Base-by-base conservation (phyloP, 2,888 invertebrate genomes). In the Mycogona germanica region DNA sequence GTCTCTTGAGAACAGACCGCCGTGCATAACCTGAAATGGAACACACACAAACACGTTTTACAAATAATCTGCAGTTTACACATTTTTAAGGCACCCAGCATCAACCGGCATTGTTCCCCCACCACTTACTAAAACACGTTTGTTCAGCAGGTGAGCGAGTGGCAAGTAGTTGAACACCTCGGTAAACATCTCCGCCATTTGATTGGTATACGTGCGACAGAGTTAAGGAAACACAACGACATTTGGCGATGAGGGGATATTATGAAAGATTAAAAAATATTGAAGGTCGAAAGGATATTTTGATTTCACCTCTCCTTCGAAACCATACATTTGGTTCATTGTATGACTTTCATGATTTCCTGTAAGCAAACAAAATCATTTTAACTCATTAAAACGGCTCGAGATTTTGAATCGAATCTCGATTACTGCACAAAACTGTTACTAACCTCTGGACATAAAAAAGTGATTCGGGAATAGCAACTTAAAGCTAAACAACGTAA, bases 311-410 rank as follows among this genome's bases (percentile, higher is more conserved):
- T 98, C 98, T 1, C 97, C 98, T 59, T 93, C 88, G 75, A 98
- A 98, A 1, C 98, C 98, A 71, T 99, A 99, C 88, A 98, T 95
- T 72, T 93, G 88, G 73, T 98, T 99, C 97, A 98, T 98, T 57
- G 87, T 92, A 44, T 84, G 79, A 62, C 93, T 93, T 69, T 98
- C 97, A 68, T 98, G 97, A 73, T 98, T 98, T n/a, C 96, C 92
- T 91, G 69, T 1, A 65, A 57, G 25, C 51, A 41, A 54, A 54
- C 29, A 25, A 47, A 23, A n/a, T 44, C 23, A 5, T 42, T 55
- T 17, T 55, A 35, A 38, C 41, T 23, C 17, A 45, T 14, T 35
- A 44, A 46, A 32, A 47, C 12, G 3, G 9, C n/a, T n/a, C n/a
- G n/a, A n/a, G n/a, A n/a, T n/a, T n/a, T n/a, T n/a, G n/a, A n/a